Evolutionary conservation across 2,888 invertebrate species (phyloP).

Genomic region (Lycaena phlaeas): DNA sequence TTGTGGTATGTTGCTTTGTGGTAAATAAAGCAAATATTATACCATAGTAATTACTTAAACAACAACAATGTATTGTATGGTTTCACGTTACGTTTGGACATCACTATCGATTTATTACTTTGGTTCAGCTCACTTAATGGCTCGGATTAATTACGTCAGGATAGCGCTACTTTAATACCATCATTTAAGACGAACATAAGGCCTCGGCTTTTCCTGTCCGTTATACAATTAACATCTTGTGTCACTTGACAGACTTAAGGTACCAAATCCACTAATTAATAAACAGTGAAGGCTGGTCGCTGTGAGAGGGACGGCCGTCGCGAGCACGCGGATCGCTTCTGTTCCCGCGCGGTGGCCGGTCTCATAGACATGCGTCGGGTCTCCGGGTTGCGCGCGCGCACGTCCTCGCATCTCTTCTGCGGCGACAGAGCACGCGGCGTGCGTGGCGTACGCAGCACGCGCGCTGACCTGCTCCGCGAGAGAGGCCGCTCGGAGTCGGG

Average conservation of each 20-base stretch:
- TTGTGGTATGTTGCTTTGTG: no score
- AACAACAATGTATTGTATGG: no score
- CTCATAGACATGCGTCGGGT: slow-evolving; percentile 40
- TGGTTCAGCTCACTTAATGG: no score
- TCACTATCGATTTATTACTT: no score
- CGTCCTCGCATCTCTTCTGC: slow-evolving; percentile 32
- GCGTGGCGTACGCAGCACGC: slow-evolving; percentile 39
- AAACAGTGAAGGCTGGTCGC: slow-evolving; percentile 59
- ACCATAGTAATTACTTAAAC: no score
- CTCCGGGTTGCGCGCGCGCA: slow-evolving; percentile 44
- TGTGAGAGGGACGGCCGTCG: slow-evolving; percentile 48
- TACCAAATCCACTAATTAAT: slow-evolving; percentile 25
- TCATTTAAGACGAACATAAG: no score
- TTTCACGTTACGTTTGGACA: no score
- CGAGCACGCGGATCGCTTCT: slow-evolving; percentile 40
- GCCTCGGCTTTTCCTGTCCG: no score
- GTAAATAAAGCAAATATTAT: no score
- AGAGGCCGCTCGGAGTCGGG: slow-evolving; percentile 43
- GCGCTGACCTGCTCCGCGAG: slow-evolving; percentile 52
- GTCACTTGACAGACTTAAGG: neutral
- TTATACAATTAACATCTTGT: no score
- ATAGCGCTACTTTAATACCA: no score
- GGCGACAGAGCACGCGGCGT: slow-evolving; percentile 39
- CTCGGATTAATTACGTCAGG: no score
- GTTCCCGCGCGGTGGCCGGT: slow-evolving; percentile 48